These are phyloP conservation scores for Rousettus madagascariensis DNA, from an alignment of 2,797 vertebrate species.

Conservation along the genomic window DNA sequence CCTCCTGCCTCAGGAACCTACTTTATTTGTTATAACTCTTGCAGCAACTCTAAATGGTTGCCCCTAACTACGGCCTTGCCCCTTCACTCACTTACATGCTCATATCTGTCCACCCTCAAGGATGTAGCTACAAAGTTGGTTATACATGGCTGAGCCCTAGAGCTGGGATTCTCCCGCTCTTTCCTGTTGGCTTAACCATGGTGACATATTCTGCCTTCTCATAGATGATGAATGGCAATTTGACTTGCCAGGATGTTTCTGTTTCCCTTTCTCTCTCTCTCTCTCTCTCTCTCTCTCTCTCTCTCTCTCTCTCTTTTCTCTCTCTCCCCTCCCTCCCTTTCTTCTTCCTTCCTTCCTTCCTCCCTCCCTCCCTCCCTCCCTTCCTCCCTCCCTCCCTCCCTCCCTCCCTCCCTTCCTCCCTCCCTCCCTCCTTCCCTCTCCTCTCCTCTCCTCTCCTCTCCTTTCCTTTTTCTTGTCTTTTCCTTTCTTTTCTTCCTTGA, in stretches of 20 bases:
- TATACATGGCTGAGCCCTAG: not conserved
- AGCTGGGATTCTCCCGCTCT: not conserved
- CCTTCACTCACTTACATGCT: not conserved
- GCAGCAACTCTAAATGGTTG: not conserved
- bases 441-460: no score
- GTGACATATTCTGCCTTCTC: slow-evolving; percentile 91
- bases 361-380: no score
- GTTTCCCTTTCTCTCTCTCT: no score
- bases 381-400: no score
- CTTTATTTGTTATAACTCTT: not conserved
- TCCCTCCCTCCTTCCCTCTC: no score
- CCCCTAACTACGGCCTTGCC: not conserved
- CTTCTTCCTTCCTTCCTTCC: no score
- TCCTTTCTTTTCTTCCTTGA: slow-evolving; percentile 86
- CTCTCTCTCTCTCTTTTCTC: no score
- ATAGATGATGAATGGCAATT: slow-evolving; percentile 87
- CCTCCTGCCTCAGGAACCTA: not conserved
- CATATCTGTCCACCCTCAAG: not conserved
- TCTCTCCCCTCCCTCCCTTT: no score
- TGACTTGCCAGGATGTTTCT: slow-evolving; percentile 86
- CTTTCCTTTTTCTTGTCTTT: no score
- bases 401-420: no score
- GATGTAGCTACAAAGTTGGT: not conserved
- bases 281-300: no score
- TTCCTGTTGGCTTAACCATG: slow-evolving; percentile 89